Evolutionary conservation across 1,140 invertebrate genomes (phyloP).

Genomic region (Coptotermes formosanus): DNA sequence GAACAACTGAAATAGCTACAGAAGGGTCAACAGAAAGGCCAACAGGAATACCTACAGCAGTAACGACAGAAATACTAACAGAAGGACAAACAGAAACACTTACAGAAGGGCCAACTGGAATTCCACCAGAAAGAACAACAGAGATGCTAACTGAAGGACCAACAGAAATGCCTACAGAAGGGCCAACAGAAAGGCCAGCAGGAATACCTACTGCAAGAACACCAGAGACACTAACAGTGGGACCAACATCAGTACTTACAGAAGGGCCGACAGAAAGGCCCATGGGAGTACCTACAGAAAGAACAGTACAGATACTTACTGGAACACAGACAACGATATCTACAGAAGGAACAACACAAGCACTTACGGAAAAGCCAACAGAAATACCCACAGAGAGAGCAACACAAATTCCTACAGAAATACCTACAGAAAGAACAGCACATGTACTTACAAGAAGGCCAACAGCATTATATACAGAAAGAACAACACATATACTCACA

Average conservation of each 20-base stretch:
- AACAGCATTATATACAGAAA: neutral
- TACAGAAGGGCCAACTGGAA: neutral
- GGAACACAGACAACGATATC: slow-evolving; percentile 12
- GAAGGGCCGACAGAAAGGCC: neutral
- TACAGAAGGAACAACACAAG: neutral
- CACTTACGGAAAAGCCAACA: neutral
- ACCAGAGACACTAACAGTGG: neutral
- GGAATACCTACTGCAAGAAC: too few relatives aligned
- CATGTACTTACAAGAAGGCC: neutral
- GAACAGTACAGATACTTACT: neutral
- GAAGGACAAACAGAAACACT: neutral
- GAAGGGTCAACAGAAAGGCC: too few relatives aligned
- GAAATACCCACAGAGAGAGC: neutral
- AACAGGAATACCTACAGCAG: neutral
- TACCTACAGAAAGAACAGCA: neutral
- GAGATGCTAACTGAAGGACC: neutral
- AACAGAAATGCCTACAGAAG: neutral
- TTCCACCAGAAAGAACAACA: neutral
- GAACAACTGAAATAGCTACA: neutral
- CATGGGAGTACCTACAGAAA: neutral
- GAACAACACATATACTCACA: neutral
- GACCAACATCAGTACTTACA: neutral
- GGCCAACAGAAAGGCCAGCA: neutral
- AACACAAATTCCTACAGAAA: neutral
- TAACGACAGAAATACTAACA: too few relatives aligned